Evolutionary conservation across 1,140 invertebrate genomes (phyloP).

Genomic region (Aphis craccivora): DNA sequence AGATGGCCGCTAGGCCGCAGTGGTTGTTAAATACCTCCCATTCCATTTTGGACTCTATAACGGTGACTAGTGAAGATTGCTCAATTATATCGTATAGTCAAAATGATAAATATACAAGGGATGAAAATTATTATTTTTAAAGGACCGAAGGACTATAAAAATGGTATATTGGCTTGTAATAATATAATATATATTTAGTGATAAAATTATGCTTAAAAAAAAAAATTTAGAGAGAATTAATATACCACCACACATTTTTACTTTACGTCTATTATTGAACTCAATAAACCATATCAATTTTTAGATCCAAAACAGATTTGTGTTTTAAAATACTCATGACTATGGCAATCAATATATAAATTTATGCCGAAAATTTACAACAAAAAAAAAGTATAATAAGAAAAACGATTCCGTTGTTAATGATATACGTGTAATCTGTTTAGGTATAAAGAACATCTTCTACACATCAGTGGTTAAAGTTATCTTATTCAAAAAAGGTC

Average conservation of each 20-base stretch:
- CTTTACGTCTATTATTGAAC: not conserved
- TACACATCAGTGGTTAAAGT: not conserved
- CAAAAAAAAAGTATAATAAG: not conserved
- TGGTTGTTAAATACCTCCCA: slow-evolving; percentile 27
- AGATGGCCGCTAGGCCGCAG: slow-evolving; percentile 22
- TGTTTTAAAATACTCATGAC: not conserved
- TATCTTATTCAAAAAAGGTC: not conserved
- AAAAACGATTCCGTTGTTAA: not conserved
- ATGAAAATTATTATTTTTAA: not conserved
- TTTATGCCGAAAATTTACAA: not conserved
- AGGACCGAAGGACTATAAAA: too few relatives aligned
- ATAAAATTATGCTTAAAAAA: not conserved
- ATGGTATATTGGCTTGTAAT: not conserved
- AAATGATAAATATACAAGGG: slow-evolving; percentile 15
- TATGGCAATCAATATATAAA: not conserved
- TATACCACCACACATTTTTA: not conserved
- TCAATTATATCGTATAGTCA: not conserved
- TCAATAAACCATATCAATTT: not conserved
- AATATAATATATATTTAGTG: not conserved
- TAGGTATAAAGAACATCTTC: not conserved
- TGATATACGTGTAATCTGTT: not conserved
- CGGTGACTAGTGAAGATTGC: not conserved
- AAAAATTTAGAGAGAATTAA: not conserved
- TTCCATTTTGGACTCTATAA: not conserved
- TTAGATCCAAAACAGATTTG: not conserved